phyloP scores from a whole-genome alignment of 2,113 vertebrate genomes.

The Pholis gunnellus region DNA sequence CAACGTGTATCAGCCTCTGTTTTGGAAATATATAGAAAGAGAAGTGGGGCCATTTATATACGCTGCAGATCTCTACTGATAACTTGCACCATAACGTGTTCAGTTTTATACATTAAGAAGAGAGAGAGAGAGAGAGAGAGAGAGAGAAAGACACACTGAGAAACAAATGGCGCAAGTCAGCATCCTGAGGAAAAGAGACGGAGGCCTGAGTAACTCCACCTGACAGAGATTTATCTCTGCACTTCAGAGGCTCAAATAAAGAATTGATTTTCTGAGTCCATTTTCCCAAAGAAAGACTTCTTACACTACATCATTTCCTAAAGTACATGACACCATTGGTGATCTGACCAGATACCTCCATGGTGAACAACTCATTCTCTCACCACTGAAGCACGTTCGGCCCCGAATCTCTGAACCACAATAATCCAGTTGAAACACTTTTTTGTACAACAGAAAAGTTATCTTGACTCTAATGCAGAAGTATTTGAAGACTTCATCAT shows the following conservation, averaged over 20 bases:
- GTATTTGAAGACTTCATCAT: no score
- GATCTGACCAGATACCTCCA: neutral
- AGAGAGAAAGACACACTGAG: neutral
- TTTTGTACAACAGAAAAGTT: neutral
- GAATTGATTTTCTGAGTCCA: constrained; percentile 13
- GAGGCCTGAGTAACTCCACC: neutral
- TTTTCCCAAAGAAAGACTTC: constrained; percentile 3
- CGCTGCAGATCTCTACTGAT: neutral
- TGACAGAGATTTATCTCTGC: constrained; percentile 30
- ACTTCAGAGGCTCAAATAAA: constrained; percentile 8
- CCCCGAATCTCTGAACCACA: neutral
- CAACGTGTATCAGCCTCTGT: neutral
- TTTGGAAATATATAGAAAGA: neutral
- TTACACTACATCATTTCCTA: constrained; percentile 5
- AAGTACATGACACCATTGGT: neutral
- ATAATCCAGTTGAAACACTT: neutral
- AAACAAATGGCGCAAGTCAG: neutral
- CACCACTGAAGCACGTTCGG: neutral
- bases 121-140: neutral
- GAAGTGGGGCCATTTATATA: neutral
- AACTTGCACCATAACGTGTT: neutral
- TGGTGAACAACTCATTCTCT: neutral
- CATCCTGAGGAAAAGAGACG: neutral
- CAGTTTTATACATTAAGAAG: neutral
- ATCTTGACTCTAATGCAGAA: neutral